These are phyloP conservation scores for Peucedramus taeniatus DNA, from an alignment of 2,113 vertebrate species.

Conservation along the genomic window DNA sequence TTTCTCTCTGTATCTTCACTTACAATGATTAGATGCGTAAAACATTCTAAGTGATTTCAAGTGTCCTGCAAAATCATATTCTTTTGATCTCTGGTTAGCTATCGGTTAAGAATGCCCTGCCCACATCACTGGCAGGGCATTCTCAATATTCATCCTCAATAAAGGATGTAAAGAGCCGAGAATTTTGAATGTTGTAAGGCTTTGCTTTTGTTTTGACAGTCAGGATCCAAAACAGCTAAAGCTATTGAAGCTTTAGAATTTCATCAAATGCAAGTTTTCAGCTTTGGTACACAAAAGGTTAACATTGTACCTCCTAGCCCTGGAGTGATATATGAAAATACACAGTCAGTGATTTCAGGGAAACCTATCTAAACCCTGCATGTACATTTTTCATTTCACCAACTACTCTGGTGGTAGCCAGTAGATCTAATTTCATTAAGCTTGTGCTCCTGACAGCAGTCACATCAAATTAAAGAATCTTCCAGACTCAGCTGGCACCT, in stretches of 20 bases:
- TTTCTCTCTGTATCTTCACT: background rate
- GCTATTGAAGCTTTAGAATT: background rate
- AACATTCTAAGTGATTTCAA: background rate
- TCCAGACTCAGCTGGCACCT: constrained; percentile 58
- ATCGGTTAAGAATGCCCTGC: background rate
- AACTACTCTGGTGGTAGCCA: constrained; percentile 20
- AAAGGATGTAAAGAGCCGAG: background rate
- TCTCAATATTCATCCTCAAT: too few relatives aligned
- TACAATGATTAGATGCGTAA: background rate
- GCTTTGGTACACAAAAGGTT: constrained; percentile 36
- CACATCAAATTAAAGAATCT: constrained; percentile 64
- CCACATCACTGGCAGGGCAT: background rate
- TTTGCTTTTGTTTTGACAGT: background rate
- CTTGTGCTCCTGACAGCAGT: constrained; percentile 56
- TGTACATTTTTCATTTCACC: constrained; percentile 56
- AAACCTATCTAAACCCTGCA: constrained; percentile 49
- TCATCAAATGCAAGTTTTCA: background rate
- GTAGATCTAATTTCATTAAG: constrained; percentile 51
- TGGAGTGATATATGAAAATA: constrained; percentile 17
- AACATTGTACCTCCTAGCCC: background rate
- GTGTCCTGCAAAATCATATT: background rate
- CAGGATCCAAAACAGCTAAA: background rate
- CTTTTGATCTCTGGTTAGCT: background rate
- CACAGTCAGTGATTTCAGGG: constrained; percentile 28
- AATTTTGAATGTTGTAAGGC: background rate